Percentiles rank a stretch among this genome's conserved stretches.
phyloP scores from a whole-genome alignment of 2,797 vertebrate genomes.

The Notoglanidium macrostoma region DNA sequence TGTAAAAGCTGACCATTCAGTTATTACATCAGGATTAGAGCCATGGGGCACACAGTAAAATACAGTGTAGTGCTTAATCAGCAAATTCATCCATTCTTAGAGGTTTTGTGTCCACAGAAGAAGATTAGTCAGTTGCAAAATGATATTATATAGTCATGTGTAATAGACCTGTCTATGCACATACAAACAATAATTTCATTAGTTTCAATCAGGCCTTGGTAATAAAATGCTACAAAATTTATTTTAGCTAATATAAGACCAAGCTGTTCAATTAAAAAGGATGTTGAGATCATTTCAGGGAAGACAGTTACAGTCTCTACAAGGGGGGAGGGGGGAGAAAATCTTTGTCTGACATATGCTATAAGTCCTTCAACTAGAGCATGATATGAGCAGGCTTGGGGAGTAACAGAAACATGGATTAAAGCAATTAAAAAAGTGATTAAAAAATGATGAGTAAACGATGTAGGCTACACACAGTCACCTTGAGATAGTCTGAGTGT shows the following conservation, averaged over 20 bases:
- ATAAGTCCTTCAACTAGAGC: not conserved
- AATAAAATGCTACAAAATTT: slow-evolving; percentile 47
- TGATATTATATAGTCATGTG: slow-evolving; percentile 28
- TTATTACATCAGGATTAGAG: slow-evolving; percentile 11
- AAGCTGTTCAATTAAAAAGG: slow-evolving; percentile 49
- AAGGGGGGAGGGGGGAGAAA: not conserved
- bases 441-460: no score
- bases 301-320: slow-evolving; percentile 29
- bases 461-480: no score
- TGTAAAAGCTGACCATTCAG: slow-evolving; percentile 4
- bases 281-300: slow-evolving; percentile 16
- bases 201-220: slow-evolving; percentile 38
- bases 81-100: slow-evolving; percentile 16
- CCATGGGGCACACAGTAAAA: slow-evolving; percentile 6
- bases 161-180: slow-evolving; percentile 38
- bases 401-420: no score
- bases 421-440: no score
- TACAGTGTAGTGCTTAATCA: slow-evolving; percentile 7
- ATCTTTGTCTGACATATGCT: slow-evolving; percentile 16
- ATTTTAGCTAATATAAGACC: slow-evolving; percentile 45
- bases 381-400: no score
- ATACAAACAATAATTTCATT: slow-evolving; percentile 37
- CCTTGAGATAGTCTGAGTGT: no score
- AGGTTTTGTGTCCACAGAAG: slow-evolving; percentile 24
- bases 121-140: slow-evolving; percentile 33